These are phyloP conservation scores for Clarias magur DNA, from an alignment of 2,113 vertebrate genomes.

Conservation along the genomic window DNA sequence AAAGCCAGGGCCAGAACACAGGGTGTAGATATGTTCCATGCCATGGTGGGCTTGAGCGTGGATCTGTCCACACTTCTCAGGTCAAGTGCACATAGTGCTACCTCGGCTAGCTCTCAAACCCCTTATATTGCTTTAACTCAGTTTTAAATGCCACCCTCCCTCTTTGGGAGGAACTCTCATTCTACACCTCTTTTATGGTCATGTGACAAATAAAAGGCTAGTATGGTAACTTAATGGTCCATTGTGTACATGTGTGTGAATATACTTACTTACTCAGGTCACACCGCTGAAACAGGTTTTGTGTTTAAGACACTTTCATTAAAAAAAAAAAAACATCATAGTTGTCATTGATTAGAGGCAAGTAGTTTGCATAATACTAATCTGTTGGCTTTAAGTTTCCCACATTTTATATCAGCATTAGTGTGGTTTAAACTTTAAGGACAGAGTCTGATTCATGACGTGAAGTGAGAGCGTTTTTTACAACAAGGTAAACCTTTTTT, in stretches of 20 bases:
- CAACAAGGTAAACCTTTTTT: neutral
- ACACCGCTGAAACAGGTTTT: too few species aligned
- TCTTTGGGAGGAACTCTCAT: constrained; percentile 41
- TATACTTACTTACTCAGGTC: too few species aligned
- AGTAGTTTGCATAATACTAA: neutral
- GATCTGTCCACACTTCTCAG: constrained; percentile 17
- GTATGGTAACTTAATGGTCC: constrained; percentile 11
- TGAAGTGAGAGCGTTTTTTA: neutral
- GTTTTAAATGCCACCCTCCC: constrained; percentile 20
- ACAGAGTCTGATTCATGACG: neutral
- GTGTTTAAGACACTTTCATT: too few species aligned
- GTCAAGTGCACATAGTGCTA: neutral
- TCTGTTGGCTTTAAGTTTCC: neutral
- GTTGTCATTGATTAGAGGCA: neutral
- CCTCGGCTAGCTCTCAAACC: neutral
- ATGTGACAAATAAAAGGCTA: constrained; percentile 26
- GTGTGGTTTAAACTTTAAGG: neutral
- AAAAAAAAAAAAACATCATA: neutral
- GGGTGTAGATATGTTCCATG: constrained; percentile 55
- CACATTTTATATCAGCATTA: neutral
- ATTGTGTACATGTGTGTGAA: neutral
- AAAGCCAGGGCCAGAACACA: constrained; percentile 59
- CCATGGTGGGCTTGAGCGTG: constrained; percentile 59
- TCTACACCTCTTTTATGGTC: constrained; percentile 19
- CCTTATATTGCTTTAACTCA: constrained; percentile 47